These are phyloP conservation scores for Hybos culiciformis DNA, from an alignment of 2,888 invertebrate species.

Conservation along the genomic window DNA sequence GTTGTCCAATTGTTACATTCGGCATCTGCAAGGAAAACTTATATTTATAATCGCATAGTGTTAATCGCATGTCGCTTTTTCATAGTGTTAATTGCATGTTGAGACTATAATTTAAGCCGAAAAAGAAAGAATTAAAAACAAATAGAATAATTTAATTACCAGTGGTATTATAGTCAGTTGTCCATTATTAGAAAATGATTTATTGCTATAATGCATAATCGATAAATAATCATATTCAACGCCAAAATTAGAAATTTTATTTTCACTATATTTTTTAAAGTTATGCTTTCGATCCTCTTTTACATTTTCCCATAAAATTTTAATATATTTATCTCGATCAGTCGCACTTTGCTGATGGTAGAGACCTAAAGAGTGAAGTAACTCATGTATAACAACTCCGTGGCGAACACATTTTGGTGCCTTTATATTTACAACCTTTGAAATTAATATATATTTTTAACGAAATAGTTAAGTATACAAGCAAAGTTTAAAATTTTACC, in stretches of 20 bases:
- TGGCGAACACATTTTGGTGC: slow-evolving; percentile 29
- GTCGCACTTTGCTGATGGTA: slow-evolving; percentile 59
- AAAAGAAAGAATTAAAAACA: not conserved
- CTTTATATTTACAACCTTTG: slow-evolving; percentile 41
- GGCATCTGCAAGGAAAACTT: slow-evolving; percentile 31
- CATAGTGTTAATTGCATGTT: not conserved
- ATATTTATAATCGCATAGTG: not conserved
- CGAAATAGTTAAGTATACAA: too few species aligned
- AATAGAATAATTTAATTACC: slow-evolving; percentile 20
- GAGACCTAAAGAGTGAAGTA: slow-evolving; percentile 62
- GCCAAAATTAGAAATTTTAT: slow-evolving; percentile 44
- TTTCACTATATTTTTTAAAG: slow-evolving; percentile 47
- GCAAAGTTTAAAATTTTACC: not conserved
- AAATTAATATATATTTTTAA: slow-evolving; percentile 28
- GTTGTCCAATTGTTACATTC: slow-evolving; percentile 40
- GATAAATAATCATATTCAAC: slow-evolving; percentile 57
- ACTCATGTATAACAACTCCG: slow-evolving; percentile 53
- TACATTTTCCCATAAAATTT: slow-evolving; percentile 35
- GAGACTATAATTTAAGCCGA: not conserved
- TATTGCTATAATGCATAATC: slow-evolving; percentile 57
- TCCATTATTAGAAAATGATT: slow-evolving; percentile 54
- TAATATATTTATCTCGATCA: slow-evolving; percentile 54
- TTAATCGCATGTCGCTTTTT: not conserved
- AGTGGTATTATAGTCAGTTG: slow-evolving; percentile 49
- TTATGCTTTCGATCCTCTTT: slow-evolving; percentile 47